A percentile compares a stretch with the other conserved stretches of the same genome.
Conservation (phyloP, 2,888 invertebrate species). For the Slavum lentiscoides region DNA sequence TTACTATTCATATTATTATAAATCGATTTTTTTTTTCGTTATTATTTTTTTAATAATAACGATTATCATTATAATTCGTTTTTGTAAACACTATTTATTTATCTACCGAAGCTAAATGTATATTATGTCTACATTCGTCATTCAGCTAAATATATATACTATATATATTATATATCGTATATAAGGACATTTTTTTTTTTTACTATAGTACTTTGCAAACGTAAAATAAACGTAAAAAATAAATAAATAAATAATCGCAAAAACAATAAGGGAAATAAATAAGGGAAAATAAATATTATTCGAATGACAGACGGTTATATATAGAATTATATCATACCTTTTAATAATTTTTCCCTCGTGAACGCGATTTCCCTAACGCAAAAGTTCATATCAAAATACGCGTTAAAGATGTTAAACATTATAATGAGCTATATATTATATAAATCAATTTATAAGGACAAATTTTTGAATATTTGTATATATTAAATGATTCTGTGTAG, state of each 20-base stretch:
- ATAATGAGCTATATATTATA: constrained; percentile 28
- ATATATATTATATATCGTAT: too few species aligned
- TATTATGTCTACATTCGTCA: too few species aligned
- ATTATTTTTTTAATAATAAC: too few species aligned
- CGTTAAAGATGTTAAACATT: constrained; percentile 17
- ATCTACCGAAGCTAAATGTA: too few species aligned
- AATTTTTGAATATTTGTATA: background rate
- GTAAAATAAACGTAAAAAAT: constrained; percentile 14
- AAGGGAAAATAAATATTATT: constrained; percentile 28
- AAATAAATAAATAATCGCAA: constrained; percentile 5
- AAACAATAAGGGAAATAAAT: constrained; percentile 35
- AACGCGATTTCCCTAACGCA: constrained; percentile 13
- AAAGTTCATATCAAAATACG: constrained; percentile 17
- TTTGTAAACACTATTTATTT: too few species aligned
- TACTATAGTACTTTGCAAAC: constrained; percentile 59
- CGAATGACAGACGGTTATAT: constrained; percentile 13
- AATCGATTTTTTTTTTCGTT: too few species aligned
- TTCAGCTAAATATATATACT: too few species aligned
- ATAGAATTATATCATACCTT: constrained; percentile 37
- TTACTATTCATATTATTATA: too few species aligned
- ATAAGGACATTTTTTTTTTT: too few species aligned
- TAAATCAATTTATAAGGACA: constrained; percentile 30
- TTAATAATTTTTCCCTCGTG: constrained; percentile 27
- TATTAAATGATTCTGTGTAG: background rate
- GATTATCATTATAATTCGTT: too few species aligned